Evolutionary conservation across 1,140 invertebrate species (phyloP).

Genomic region (Kradibia gibbosae): DNA sequence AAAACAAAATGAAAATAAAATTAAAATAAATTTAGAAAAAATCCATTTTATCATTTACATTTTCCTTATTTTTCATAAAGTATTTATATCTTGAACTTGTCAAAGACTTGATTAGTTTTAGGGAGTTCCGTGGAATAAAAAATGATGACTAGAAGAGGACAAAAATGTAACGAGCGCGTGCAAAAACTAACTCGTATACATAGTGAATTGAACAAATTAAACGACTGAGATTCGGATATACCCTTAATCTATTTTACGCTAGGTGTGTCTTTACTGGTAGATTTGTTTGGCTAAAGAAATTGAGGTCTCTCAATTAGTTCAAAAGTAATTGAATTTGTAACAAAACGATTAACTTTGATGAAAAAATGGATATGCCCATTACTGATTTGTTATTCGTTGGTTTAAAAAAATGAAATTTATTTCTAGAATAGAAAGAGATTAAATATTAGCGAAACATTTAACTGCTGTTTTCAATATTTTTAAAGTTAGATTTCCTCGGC

Average conservation of each 20-base stretch:
- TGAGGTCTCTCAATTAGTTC: neutral
- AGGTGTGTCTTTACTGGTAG: neutral
- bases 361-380: constrained; percentile 1
- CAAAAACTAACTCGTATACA: neutral
- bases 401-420: constrained; percentile 1
- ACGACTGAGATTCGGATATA: neutral
- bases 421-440: neutral
- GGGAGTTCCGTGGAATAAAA: neutral
- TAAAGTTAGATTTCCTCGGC: too few relatives aligned
- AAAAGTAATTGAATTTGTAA: constrained; percentile 22
- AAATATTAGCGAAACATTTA: neutral
- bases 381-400: neutral
- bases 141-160: neutral
- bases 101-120: constrained; percentile 10
- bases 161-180: neutral
- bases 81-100: neutral
- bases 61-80: neutral
- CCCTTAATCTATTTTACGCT: neutral
- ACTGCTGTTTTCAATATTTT: too few relatives aligned
- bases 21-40: too few relatives aligned
- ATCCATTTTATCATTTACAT: neutral
- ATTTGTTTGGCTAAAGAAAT: neutral
- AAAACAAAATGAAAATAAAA: too few relatives aligned
- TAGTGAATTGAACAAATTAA: constrained; percentile 29
- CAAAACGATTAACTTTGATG: neutral